These are phyloP conservation scores for Eubucco bourcierii DNA, from an alignment of 2,113 vertebrate species.

Conservation along the genomic window DNA sequence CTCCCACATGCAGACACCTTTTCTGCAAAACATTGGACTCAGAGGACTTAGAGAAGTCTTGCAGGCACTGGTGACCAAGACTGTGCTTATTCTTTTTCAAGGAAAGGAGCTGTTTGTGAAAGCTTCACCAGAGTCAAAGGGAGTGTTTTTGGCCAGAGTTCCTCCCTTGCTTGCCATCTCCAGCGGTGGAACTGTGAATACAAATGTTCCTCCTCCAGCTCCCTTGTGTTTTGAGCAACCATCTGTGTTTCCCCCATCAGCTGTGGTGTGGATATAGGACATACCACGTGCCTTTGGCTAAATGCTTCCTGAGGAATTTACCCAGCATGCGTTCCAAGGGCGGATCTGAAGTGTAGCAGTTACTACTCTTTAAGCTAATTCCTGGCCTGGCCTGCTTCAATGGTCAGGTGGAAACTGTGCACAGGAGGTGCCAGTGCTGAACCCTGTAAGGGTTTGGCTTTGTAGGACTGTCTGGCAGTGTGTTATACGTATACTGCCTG, in stretches of 20 bases:
- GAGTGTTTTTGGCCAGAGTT: background rate
- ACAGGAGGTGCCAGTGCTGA: background rate
- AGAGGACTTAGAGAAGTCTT: background rate
- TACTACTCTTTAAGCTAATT: background rate
- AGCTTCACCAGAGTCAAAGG: background rate
- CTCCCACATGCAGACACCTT: background rate
- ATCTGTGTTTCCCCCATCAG: background rate
- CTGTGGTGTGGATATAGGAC: background rate
- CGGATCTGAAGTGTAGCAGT: background rate
- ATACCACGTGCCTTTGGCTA: background rate
- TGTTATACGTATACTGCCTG: background rate
- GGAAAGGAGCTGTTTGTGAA: background rate
- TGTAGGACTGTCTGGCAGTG: background rate
- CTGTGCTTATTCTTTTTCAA: background rate
- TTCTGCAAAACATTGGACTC: background rate
- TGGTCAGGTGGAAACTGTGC: background rate
- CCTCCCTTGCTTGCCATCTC: background rate
- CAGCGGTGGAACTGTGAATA: background rate
- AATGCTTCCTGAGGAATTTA: background rate
- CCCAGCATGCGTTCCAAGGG: accelerated
- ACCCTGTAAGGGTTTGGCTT: background rate
- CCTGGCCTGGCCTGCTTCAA: background rate
- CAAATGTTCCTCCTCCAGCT: background rate
- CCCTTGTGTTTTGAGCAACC: background rate
- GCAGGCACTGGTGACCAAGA: background rate